Conservation (phyloP, 2,797 vertebrate genomes). For the Smutsia temminckii region DNA sequence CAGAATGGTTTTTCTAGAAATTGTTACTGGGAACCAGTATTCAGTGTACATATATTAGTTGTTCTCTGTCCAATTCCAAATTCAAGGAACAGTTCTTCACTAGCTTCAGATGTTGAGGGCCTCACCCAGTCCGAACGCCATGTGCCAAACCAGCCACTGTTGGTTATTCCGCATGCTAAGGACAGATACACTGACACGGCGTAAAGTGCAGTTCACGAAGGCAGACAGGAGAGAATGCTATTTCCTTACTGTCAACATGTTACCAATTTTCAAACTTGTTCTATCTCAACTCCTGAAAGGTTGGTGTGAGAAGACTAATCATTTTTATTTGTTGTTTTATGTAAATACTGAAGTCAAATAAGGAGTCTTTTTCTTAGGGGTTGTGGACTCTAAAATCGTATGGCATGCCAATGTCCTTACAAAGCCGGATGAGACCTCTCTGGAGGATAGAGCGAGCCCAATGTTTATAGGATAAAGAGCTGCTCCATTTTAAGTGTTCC, state of each 20-base stretch:
- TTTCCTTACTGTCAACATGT: neutral
- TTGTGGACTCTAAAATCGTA: neutral
- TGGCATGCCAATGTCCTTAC: neutral
- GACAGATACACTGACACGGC: neutral
- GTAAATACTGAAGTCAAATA: neutral
- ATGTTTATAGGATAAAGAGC: neutral
- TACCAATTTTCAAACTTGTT: neutral
- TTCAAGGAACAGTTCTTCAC: neutral
- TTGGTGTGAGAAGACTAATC: neutral
- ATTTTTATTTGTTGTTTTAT: neutral
- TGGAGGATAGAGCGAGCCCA: neutral
- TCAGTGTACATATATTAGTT: neutral
- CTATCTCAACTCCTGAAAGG: neutral
- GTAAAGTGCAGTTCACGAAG: neutral
- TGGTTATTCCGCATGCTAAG: neutral
- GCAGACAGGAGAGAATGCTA: neutral
- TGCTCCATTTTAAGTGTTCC: neutral
- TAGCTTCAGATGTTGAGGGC: neutral
- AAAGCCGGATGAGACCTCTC: neutral
- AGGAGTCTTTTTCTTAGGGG: neutral
- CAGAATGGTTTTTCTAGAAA: neutral
- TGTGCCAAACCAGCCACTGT: neutral
- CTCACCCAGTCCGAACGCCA: neutral
- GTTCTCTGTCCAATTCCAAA: neutral
- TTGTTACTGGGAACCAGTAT: neutral